Percentiles rank a stretch among this genome's conserved stretches.
Conservation (phyloP, 2,888 invertebrate species). For the Pandemis corylana region DNA sequence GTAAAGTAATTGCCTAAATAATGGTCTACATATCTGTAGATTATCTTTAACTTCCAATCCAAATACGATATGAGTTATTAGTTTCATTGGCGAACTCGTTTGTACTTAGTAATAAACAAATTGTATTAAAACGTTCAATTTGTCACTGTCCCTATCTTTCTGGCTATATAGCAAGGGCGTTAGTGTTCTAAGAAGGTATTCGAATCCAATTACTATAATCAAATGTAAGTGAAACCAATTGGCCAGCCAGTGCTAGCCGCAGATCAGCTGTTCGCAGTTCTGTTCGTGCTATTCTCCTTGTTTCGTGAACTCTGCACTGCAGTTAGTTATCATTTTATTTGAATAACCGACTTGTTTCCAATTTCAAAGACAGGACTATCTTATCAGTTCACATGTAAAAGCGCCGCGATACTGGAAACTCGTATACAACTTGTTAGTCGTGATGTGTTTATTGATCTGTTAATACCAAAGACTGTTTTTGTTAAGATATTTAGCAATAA, state of each 20-base stretch:
- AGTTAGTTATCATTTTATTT: slow-evolving; percentile 60
- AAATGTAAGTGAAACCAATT: slow-evolving; percentile 55
- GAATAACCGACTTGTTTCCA: slow-evolving; percentile 64
- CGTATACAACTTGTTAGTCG: slow-evolving; percentile 57
- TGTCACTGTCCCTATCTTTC: background rate
- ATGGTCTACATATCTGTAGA: too few species aligned
- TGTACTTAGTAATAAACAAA: background rate
- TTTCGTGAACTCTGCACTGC: slow-evolving; percentile 51
- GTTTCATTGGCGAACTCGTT: too few species aligned
- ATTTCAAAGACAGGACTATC: slow-evolving; percentile 68
- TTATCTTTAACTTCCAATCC: too few species aligned
- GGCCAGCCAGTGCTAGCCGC: slow-evolving; percentile 1
- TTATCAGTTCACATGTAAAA: slow-evolving; percentile 71
- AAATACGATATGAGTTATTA: too few species aligned
- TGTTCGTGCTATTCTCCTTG: slow-evolving; percentile 1
- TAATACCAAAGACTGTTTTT: slow-evolving; percentile 42
- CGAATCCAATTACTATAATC: slow-evolving; percentile 68
- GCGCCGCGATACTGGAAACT: slow-evolving; percentile 61
- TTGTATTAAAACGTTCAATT: background rate
- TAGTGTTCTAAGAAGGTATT: slow-evolving; percentile 7
- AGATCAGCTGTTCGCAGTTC: slow-evolving; percentile 46
- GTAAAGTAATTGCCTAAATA: background rate
- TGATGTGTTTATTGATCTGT: slow-evolving; percentile 52
- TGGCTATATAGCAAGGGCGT: background rate
- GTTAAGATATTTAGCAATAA: slow-evolving; percentile 42